Conservation (phyloP, 2,113 vertebrate genomes). For the Upupa epops region DNA sequence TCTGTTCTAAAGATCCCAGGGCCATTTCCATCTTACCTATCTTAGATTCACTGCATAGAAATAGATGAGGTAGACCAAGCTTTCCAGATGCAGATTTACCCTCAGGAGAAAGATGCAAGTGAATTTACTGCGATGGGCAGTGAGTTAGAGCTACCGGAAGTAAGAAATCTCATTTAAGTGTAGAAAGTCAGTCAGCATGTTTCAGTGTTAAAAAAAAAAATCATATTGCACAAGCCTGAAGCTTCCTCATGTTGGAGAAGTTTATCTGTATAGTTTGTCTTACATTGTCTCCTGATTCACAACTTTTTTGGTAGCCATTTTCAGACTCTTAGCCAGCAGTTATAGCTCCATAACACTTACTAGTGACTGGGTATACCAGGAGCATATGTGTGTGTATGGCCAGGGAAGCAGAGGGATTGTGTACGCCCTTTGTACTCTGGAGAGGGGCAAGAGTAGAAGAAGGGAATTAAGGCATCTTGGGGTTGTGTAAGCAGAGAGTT, state of each 20-base stretch:
- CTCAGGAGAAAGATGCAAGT: not conserved
- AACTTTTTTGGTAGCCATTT: not conserved
- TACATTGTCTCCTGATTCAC: not conserved
- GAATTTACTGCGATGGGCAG: not conserved
- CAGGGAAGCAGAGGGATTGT: not conserved
- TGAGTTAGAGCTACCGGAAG: not conserved
- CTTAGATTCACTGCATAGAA: not conserved
- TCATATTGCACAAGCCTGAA: not conserved
- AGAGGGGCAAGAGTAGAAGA: not conserved
- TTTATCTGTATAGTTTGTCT: not conserved
- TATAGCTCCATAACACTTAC: not conserved
- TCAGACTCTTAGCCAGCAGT: not conserved
- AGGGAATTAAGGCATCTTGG: not conserved
- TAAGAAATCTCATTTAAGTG: not conserved
- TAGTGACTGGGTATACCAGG: not conserved
- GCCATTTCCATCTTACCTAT: not conserved
- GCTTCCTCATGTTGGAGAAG: not conserved
- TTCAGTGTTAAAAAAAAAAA: not conserved
- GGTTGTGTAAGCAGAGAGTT: not conserved
- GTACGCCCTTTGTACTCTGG: not conserved
- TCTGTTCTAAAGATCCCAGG: not conserved
- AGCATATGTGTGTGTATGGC: no score
- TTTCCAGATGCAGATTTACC: not conserved
- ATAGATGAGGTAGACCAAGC: not conserved
- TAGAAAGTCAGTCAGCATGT: not conserved